phyloP scores from a whole-genome alignment of 2,888 invertebrate species.

The Girardia tigrina region DNA sequence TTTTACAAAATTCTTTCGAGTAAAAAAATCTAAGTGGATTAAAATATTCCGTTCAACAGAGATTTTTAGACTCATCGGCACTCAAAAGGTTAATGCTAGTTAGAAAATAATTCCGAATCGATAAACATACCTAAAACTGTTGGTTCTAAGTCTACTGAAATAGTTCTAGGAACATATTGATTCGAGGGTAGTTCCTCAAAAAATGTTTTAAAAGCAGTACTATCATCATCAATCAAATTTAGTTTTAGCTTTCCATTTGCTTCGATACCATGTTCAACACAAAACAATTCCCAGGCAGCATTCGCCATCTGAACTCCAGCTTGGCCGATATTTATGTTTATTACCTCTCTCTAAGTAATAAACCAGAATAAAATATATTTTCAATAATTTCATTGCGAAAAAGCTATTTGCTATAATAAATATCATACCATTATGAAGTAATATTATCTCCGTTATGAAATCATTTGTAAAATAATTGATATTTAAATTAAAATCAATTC shows the following conservation, averaged over 20 bases:
- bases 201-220: slow-evolving; percentile 64
- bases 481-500: not conserved
- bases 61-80: too few species aligned
- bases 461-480: not conserved
- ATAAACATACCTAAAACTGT: slow-evolving; percentile 60
- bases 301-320: slow-evolving; percentile 52
- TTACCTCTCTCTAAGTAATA: slow-evolving; percentile 45
- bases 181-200: slow-evolving; percentile 65
- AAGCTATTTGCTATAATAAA: not conserved
- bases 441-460: not conserved
- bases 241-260: slow-evolving; percentile 43
- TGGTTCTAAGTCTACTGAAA: slow-evolving; percentile 81
- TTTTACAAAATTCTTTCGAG: too few species aligned
- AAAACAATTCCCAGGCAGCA: slow-evolving; percentile 53
- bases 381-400: not conserved
- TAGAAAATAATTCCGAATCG: too few species aligned
- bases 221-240: slow-evolving; percentile 63
- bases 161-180: slow-evolving; percentile 78
- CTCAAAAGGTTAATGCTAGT: not conserved
- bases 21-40: too few species aligned
- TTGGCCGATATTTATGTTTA: slow-evolving; percentile 50
- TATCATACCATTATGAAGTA: not conserved
- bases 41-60: too few species aligned
- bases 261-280: slow-evolving; percentile 51
- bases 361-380: not conserved